Evolutionary conservation across 1,140 invertebrate species (phyloP).

Genomic region (Parasteatoda tepidariorum): DNA sequence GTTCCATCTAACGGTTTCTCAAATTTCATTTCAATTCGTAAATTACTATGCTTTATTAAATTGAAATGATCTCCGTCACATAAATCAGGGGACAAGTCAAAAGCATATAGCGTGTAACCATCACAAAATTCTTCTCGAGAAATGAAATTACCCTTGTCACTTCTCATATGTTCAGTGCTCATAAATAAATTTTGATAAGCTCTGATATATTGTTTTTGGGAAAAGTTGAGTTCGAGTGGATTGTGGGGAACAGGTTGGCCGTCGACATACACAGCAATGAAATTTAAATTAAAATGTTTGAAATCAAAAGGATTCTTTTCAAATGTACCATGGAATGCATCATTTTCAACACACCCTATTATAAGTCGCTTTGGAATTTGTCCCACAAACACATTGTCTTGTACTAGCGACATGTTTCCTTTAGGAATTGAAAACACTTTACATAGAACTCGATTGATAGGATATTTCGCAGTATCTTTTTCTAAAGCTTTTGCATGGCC

Average conservation of each 20-base stretch:
- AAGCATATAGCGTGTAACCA: background rate
- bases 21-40: conserved; percentile 16
- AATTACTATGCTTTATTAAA: background rate
- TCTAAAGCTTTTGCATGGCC: conserved; percentile 19
- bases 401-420: conserved; percentile 17
- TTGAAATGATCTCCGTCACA: background rate
- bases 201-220: background rate
- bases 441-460: background rate
- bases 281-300: background rate
- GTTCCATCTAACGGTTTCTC: background rate
- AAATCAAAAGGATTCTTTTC: background rate
- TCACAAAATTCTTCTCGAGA: background rate
- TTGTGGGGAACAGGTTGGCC: background rate
- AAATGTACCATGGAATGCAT: background rate
- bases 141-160: background rate
- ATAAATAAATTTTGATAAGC: conserved; percentile 1
- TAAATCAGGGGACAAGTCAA: conserved; percentile 1
- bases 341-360: conserved; percentile 2
- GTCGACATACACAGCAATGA: background rate
- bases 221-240: conserved; percentile 1
- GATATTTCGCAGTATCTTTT: background rate
- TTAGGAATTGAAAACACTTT: conserved; percentile 14
- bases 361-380: conserved; percentile 6
- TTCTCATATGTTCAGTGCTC: background rate
- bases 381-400: conserved; percentile 35